Evolutionary conservation across 2,888 invertebrate species (phyloP).

Genomic region (Ischnus inquisitorius): DNA sequence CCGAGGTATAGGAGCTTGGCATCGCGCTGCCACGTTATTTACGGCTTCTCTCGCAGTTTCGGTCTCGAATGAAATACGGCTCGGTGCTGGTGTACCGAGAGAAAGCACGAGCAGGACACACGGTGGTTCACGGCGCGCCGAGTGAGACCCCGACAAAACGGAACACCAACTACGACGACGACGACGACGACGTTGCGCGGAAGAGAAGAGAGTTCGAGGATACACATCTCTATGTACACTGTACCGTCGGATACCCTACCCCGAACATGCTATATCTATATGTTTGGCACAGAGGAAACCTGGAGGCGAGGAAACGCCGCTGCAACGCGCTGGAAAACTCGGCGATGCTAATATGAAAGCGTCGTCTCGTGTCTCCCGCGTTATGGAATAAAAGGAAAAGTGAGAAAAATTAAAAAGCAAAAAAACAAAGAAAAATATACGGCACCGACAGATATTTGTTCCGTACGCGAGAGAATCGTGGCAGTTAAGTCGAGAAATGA

Average conservation of each 20-base stretch:
- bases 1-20: conserved; percentile 39
- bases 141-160: conserved; percentile 40
- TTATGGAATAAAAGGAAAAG: background rate
- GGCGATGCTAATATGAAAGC: conserved; percentile 14
- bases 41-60: conserved; percentile 64
- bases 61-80: conserved; percentile 67
- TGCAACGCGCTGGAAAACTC: conserved; percentile 25
- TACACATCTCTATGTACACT: conserved; percentile 29
- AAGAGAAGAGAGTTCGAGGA: conserved; percentile 35
- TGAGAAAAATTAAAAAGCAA: background rate
- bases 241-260: conserved; percentile 1
- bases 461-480: background rate
- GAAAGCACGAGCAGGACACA: conserved; percentile 32
- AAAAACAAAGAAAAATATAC: background rate
- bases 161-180: conserved; percentile 42
- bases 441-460: background rate
- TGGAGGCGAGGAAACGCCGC: conserved; percentile 4
- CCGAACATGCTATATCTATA: background rate
- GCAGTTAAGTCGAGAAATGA: background rate
- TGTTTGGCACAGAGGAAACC: background rate
- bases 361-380: background rate
- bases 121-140: conserved; percentile 12
- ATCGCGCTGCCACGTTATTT: conserved; percentile 60
- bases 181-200: conserved; percentile 35
- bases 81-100: conserved; percentile 49